Evolutionary conservation across 1,140 invertebrate genomes (phyloP).

Genomic region (Stenopsyche tienmushanensis): DNA sequence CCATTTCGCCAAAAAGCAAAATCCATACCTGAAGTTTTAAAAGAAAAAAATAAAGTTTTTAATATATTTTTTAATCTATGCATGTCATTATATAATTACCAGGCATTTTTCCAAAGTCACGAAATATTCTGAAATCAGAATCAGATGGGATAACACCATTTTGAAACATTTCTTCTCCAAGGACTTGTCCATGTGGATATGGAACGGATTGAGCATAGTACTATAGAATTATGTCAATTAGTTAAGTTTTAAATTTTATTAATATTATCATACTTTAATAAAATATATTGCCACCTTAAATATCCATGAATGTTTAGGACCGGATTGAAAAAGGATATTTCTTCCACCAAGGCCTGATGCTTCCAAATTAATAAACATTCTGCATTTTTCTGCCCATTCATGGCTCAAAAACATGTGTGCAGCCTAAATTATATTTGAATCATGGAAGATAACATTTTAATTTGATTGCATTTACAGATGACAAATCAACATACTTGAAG

Average conservation of each 20-base stretch:
- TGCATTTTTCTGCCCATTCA: constrained; percentile 65
- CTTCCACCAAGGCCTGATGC: constrained; percentile 74
- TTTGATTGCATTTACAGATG: no score
- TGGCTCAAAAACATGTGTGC: constrained; percentile 80
- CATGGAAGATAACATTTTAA: no score
- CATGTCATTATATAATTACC: constrained; percentile 44
- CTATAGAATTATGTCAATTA: no score
- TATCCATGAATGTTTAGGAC: constrained; percentile 65
- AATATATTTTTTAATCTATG: background rate
- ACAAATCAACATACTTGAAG: constrained; percentile 55
- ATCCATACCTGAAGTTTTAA: constrained; percentile 75
- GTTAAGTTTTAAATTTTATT: no score
- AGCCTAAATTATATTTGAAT: no score
- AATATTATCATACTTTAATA: no score
- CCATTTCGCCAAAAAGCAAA: constrained; percentile 76
- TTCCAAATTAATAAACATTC: constrained; percentile 75
- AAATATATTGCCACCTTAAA: no score
- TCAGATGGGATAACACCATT: constrained; percentile 73
- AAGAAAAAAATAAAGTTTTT: no score
- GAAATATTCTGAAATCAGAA: constrained; percentile 78
- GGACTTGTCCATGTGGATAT: constrained; percentile 64
- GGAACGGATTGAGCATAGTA: constrained; percentile 62
- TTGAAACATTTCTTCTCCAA: constrained; percentile 78
- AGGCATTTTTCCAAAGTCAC: constrained; percentile 62
- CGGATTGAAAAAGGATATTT: constrained; percentile 72